phyloP scores from a whole-genome alignment of 2,113 vertebrate species.

The Oreochromis niloticus region DNA sequence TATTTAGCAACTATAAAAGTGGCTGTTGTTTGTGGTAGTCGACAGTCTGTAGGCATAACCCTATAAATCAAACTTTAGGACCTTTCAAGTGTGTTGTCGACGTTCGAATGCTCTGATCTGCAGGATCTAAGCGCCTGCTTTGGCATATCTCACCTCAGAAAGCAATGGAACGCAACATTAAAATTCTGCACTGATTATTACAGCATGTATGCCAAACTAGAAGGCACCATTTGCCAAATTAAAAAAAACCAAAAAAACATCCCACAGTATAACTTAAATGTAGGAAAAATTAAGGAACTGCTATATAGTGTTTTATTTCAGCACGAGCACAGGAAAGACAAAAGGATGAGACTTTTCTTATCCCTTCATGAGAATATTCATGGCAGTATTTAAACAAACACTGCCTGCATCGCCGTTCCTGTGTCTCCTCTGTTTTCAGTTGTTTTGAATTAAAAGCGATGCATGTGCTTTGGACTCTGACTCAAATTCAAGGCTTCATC shows the following conservation, averaged over 20 bases:
- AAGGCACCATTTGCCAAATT: neutral
- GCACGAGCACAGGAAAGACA: neutral
- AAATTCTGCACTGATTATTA: neutral
- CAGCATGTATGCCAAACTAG: neutral
- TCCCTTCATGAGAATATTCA: neutral
- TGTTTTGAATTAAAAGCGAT: neutral
- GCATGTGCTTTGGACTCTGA: neutral
- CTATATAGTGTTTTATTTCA: neutral
- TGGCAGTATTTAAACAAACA: neutral
- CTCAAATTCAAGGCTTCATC: neutral
- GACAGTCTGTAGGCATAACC: neutral
- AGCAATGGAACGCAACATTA: neutral
- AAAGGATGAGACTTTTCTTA: neutral
- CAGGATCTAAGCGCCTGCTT: neutral
- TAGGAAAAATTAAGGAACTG: neutral
- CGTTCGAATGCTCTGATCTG: conserved; percentile 3
- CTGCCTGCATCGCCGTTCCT: neutral
- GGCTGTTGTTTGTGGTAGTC: neutral
- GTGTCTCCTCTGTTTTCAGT: neutral
- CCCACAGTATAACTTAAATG: neutral
- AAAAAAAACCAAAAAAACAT: neutral
- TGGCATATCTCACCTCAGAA: neutral
- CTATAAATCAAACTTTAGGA: neutral
- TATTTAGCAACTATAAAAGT: neutral
- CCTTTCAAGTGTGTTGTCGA: neutral